phyloP scores from a whole-genome alignment of 2,797 vertebrate genomes.

The Anguilla marmorata region DNA sequence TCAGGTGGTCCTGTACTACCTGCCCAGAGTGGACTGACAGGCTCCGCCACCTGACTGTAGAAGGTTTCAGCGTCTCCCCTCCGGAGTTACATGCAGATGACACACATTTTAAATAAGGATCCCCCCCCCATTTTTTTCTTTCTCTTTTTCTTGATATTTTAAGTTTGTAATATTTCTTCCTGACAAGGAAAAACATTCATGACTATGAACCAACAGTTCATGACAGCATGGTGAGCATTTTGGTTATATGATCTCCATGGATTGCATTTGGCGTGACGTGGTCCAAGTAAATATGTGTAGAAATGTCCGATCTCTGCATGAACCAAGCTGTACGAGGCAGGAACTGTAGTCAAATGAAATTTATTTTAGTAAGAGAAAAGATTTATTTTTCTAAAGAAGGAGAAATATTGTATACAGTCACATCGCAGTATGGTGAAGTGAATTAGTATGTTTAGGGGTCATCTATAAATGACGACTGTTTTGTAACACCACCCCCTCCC shows the following conservation, averaged over 20 bases:
- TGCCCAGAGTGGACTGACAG: background rate
- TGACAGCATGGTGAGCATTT: background rate
- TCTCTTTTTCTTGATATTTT: background rate
- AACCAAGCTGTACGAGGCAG: constrained; percentile 27
- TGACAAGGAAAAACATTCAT: background rate
- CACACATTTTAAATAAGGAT: background rate
- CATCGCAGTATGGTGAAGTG: constrained; percentile 12
- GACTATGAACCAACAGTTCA: background rate
- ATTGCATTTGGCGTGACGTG: background rate
- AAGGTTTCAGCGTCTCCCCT: background rate
- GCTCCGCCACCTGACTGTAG: background rate
- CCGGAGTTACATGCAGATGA: background rate
- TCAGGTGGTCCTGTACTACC: background rate
- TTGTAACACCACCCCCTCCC: background rate
- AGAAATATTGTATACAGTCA: constrained; percentile 33
- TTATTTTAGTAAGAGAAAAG: constrained; percentile 56
- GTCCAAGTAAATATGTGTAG: background rate
- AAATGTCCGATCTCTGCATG: constrained; percentile 33
- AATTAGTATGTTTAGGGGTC: constrained; percentile 29
- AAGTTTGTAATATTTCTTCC: background rate
- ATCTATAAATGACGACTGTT: constrained; percentile 24
- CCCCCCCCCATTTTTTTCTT: background rate
- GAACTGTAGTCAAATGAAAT: constrained; percentile 42
- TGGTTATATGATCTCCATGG: background rate
- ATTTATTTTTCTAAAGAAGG: constrained; percentile 60